Conservation (phyloP, 2,888 invertebrate species). For the Silvanus unidentatus region DNA sequence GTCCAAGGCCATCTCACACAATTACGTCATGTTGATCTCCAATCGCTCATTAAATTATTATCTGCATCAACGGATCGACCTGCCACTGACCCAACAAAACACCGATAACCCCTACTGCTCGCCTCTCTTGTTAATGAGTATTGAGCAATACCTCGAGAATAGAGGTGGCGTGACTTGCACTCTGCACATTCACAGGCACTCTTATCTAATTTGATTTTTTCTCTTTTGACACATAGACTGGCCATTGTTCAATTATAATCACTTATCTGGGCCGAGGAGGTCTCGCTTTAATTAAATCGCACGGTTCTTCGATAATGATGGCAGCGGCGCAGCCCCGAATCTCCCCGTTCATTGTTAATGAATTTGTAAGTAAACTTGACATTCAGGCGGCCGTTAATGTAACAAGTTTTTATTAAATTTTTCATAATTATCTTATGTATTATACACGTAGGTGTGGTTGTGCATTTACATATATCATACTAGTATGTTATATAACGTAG, state of each 20-base stretch:
- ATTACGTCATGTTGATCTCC: conserved; percentile 33
- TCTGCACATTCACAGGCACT: not conserved
- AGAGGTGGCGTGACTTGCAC: conserved; percentile 2
- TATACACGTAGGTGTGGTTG: too few relatives aligned
- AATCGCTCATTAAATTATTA: conserved; percentile 29
- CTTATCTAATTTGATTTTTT: too few relatives aligned
- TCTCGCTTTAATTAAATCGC: too few relatives aligned
- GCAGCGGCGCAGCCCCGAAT: too few relatives aligned
- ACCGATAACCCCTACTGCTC: conserved; percentile 14
- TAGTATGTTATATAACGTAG: too few relatives aligned
- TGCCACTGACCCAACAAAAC: conserved; percentile 29
- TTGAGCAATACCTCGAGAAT: not conserved
- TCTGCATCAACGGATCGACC: conserved; percentile 32
- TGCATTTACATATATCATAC: too few relatives aligned
- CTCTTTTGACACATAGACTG: not conserved
- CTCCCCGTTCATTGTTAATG: too few relatives aligned
- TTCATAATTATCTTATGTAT: too few relatives aligned
- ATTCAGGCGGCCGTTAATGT: too few relatives aligned
- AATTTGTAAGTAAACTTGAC: too few relatives aligned
- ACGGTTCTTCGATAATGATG: too few relatives aligned
- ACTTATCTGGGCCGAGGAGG: not conserved
- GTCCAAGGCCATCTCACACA: conserved; percentile 30
- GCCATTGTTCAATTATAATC: conserved; percentile 2
- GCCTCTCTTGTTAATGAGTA: conserved; percentile 2
- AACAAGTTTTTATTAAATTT: too few relatives aligned